Base-by-base conservation (phyloP, 2,113 vertebrate species). In the Plecotus auritus region DNA sequence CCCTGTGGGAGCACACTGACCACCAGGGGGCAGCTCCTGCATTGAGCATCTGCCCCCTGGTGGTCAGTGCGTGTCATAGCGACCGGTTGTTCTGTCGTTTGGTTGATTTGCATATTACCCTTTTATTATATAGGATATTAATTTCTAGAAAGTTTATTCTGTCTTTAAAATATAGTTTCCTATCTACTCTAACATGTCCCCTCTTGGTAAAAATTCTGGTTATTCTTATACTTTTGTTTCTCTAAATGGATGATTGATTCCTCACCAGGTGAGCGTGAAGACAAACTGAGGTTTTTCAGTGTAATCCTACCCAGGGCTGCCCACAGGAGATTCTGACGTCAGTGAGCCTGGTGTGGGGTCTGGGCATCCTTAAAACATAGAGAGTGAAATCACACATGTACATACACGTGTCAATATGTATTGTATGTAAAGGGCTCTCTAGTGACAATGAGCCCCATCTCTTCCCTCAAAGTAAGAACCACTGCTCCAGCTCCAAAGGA, bases 61-160 rank as follows among this genome's bases (percentile, higher is more conserved):
- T 59, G 56, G 22, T 59, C 23, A 59, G 56, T 26, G 23, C 3
- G 1, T 10, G 23, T 59, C 56, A 59, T 59, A 26, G 56, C 3
- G 1, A 26, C 56, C 1, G 9, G 23, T 59, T 59, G 56, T 26
- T 26, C 23, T 59, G 23, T 26, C 0, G 9, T 59, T 59, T 59
- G 56, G 9, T 59, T 2, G 1, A 26, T 26, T 59, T 59, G 56
- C 56, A 59, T 59, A 26, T 59, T 59, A 59, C 56, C 22, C 22
- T 59, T 59, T 23, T 23, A 59, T 23, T 9, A 59, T 59, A 59
- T 23, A 23, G 56, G 22, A 59, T 78, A 16, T 56, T 26, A 35
- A 32, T 83, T 90, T 87, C 74, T 91, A 74, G 54, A 88, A 80
- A 85, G 16, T 49, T 45, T n/a, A 90, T 90, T 94, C 56, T 49